These are phyloP conservation scores for Erythrolamprus reginae DNA, from an alignment of 2,113 vertebrate species.

Conservation along the genomic window DNA sequence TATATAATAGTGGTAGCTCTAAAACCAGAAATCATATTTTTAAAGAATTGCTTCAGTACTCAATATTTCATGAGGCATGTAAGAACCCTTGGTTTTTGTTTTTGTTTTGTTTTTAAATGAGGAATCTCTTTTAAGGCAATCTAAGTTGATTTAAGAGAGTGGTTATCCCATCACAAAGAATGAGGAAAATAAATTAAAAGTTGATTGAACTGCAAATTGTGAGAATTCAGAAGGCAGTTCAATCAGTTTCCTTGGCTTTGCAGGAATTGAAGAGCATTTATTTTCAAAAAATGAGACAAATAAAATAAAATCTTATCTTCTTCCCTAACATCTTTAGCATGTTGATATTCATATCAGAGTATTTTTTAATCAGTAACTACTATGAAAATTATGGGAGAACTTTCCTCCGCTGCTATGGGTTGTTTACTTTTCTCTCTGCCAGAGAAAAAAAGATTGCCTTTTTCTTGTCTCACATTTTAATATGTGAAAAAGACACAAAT, in stretches of 20 bases:
- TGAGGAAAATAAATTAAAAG: neutral
- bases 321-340: neutral
- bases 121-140: neutral
- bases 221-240: too few relatives aligned
- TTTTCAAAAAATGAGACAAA: neutral
- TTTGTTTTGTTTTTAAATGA: neutral
- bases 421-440: constrained; percentile 1
- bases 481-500: neutral
- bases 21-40: neutral
- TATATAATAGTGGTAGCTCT: neutral
- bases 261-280: neutral
- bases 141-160: neutral
- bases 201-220: neutral
- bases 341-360: neutral
- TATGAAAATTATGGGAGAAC: constrained; percentile 16
- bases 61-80: neutral
- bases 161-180: neutral
- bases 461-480: neutral
- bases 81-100: neutral
- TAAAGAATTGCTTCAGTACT: neutral
- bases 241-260: neutral
- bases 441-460: constrained; percentile 8
- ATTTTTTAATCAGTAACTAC: constrained; percentile 8
- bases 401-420: constrained; percentile 5
- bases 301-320: neutral